Conservation (phyloP, 2,113 vertebrate genomes). For the Sebastes schlegelii region DNA sequence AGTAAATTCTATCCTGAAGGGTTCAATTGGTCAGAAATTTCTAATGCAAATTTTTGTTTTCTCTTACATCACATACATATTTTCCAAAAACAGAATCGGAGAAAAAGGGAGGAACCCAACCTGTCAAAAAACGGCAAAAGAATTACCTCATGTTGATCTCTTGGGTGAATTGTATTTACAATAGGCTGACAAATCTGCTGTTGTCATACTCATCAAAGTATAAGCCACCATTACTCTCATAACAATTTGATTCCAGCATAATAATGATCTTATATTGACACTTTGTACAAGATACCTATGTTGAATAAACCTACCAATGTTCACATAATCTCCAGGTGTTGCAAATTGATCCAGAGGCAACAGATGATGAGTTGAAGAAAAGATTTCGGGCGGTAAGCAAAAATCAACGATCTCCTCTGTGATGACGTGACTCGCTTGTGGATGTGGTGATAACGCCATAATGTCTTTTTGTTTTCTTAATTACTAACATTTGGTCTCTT, state of each 20-base stretch:
- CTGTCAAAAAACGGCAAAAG: neutral
- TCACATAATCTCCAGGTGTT: conserved; percentile 85
- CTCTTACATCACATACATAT: neutral
- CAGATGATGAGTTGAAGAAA: conserved; percentile 98
- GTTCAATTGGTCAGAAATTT: neutral
- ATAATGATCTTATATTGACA: neutral
- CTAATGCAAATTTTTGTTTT: neutral
- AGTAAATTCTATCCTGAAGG: too few species aligned
- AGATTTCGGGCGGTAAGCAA: conserved; percentile 92
- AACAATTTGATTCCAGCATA: neutral
- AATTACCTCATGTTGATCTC: conserved; percentile 3
- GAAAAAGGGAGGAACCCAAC: neutral
- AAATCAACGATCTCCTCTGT: neutral
- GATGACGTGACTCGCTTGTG: neutral
- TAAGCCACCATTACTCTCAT: neutral
- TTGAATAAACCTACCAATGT: neutral
- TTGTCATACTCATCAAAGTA: neutral
- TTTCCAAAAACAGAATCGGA: neutral
- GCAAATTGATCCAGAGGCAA: conserved; percentile 97
- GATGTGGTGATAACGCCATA: neutral
- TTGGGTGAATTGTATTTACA: conserved; percentile 1
- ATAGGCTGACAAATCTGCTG: neutral
- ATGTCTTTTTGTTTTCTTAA: neutral
- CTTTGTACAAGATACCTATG: neutral
- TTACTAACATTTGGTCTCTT: conserved; percentile 19